Percentiles rank a stretch among this genome's conserved stretches.
These are phyloP conservation scores for Aphaenogaster rudis DNA, from an alignment of 1,140 invertebrate genomes.

Conservation along the genomic window DNA sequence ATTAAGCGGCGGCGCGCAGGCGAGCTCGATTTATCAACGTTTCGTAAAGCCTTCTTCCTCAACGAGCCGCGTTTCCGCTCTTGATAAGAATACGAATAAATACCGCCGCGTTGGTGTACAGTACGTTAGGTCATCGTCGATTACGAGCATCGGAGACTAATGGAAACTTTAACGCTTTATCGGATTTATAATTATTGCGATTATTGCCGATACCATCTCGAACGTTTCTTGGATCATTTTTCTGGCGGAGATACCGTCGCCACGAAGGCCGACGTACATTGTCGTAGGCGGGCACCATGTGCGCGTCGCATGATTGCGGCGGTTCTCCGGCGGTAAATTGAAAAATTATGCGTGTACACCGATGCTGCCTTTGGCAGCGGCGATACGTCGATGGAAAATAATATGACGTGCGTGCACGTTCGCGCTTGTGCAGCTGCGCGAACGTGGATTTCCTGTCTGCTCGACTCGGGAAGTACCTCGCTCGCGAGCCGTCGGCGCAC, in stretches of 20 bases:
- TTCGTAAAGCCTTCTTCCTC: constrained; percentile 59
- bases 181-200: not conserved
- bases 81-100: constrained; percentile 66
- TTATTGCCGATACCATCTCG: not conserved
- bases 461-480: constrained; percentile 10
- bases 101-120: not conserved
- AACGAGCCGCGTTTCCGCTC: constrained; percentile 60
- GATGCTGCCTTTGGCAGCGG: constrained; percentile 33
- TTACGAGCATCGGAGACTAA: constrained; percentile 30
- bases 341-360: constrained; percentile 57
- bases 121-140: constrained; percentile 45
- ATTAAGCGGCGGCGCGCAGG: constrained; percentile 58
- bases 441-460: constrained; percentile 15
- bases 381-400: constrained; percentile 51
- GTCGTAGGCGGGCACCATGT: constrained; percentile 45
- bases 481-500: not conserved
- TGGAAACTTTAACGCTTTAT: not conserved
- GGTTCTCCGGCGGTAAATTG: constrained; percentile 45
- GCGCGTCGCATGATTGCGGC: constrained; percentile 40
- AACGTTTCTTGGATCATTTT: not conserved
- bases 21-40: constrained; percentile 68
- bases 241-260: not conserved
- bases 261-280: not conserved
- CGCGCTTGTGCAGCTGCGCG: constrained; percentile 16
- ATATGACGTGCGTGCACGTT: constrained; percentile 11